Conservation (phyloP, 2,113 vertebrate genomes). For the Pteruthius melanotis region DNA sequence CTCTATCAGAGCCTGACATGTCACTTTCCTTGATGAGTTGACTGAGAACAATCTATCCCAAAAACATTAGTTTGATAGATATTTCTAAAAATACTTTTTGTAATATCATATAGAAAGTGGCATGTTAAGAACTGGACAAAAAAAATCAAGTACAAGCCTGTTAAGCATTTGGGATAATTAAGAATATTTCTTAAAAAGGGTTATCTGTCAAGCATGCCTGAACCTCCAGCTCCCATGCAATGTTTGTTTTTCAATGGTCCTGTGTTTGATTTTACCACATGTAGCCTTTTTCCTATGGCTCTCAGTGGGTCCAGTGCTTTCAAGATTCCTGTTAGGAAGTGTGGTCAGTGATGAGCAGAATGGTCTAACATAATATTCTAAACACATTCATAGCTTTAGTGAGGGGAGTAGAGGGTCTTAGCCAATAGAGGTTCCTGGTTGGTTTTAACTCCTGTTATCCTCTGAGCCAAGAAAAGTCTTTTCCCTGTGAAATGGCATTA, state of each 20-base stretch:
- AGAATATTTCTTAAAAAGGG: background rate
- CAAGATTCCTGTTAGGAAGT: background rate
- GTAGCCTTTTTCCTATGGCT: background rate
- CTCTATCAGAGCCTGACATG: background rate
- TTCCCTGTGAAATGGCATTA: background rate
- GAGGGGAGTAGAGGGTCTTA: background rate
- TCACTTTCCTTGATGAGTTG: fast-evolving
- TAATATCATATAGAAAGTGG: background rate
- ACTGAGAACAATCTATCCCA: background rate
- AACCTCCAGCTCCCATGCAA: fast-evolving
- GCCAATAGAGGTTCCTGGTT: background rate
- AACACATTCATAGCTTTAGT: background rate
- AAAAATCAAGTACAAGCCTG: background rate
- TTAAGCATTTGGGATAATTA: background rate
- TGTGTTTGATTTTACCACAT: background rate
- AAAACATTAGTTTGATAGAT: background rate
- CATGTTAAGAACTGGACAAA: background rate
- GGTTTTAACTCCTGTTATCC: background rate
- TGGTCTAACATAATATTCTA: background rate
- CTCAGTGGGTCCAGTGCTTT: background rate
- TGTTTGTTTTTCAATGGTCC: background rate
- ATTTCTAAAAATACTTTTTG: background rate
- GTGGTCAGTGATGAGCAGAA: background rate
- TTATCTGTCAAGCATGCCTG: background rate
- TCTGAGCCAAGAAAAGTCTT: background rate